These are phyloP conservation scores for Hermaeophaga mercurialis DNA, from an alignment of 2,888 invertebrate genomes.

Conservation along the genomic window DNA sequence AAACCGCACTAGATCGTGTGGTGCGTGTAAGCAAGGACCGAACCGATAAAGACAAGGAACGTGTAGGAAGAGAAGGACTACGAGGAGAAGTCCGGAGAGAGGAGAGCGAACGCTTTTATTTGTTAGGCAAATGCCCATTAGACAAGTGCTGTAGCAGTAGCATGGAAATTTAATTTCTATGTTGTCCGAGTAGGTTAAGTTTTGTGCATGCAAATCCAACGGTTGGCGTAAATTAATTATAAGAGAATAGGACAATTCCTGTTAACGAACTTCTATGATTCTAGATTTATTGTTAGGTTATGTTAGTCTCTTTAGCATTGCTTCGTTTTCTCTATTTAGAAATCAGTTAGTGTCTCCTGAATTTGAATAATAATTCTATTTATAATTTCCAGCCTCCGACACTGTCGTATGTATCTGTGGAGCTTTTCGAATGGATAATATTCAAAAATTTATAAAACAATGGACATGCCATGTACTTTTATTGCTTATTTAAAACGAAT, in stretches of 20 bases:
- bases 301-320: constrained; percentile 33
- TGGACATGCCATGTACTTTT: too few relatives aligned
- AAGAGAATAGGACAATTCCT: constrained; percentile 54
- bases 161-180: constrained; percentile 57
- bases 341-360: constrained; percentile 14
- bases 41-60: constrained; percentile 17
- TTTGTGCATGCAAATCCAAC: constrained; percentile 57
- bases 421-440: too few relatives aligned
- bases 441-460: too few relatives aligned
- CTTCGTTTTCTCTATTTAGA: constrained; percentile 34
- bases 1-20: constrained; percentile 18
- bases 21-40: constrained; percentile 3
- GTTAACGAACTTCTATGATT: constrained; percentile 58
- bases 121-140: constrained; percentile 58
- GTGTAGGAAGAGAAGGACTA: constrained; percentile 1
- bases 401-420: too few relatives aligned
- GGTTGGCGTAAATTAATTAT: constrained; percentile 58
- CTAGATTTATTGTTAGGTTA: constrained; percentile 52
- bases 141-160: constrained; percentile 44
- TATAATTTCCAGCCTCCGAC: background rate
- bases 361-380: constrained; percentile 27
- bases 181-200: constrained; percentile 59
- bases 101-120: constrained; percentile 47
- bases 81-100: constrained; percentile 9
- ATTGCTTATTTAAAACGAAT: too few relatives aligned